Conservation (phyloP, 2,888 invertebrate genomes). For the Anticlea derivata region DNA sequence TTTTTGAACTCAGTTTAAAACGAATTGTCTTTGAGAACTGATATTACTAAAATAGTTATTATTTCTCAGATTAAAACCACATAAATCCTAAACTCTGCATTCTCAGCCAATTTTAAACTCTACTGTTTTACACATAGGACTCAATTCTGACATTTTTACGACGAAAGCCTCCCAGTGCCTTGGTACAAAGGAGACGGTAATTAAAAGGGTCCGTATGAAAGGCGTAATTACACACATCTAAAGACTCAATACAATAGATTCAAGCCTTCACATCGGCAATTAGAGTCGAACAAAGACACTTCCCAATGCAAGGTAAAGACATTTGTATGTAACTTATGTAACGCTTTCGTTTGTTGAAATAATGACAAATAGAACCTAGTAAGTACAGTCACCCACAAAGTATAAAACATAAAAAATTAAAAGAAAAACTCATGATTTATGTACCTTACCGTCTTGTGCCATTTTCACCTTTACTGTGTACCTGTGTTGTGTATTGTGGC, state of each 20-base stretch:
- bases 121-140: background rate
- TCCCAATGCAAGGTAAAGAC: slow-evolving; percentile 23
- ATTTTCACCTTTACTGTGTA: too few relatives aligned
- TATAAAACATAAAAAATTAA: too few relatives aligned
- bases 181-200: slow-evolving; percentile 64
- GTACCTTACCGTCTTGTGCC: too few relatives aligned
- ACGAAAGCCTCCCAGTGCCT: slow-evolving; percentile 39
- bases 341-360: slow-evolving; percentile 2
- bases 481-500: too few relatives aligned
- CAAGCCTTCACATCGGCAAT: slow-evolving; percentile 43
- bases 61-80: slow-evolving; percentile 1
- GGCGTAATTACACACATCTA: slow-evolving; percentile 60
- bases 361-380: background rate
- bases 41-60: background rate
- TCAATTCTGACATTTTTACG: background rate
- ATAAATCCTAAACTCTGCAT: background rate
- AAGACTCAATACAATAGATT: slow-evolving; percentile 41
- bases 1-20: too few relatives aligned
- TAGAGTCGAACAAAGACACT: slow-evolving; percentile 43
- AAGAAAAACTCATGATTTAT: too few relatives aligned
- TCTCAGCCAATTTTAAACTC: background rate
- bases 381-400: too few relatives aligned
- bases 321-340: slow-evolving; percentile 14
- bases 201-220: slow-evolving; percentile 74
- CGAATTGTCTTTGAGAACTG: too few relatives aligned